Evolutionary conservation across 2,797 vertebrate species (phyloP).

Genomic region (Pseudotriccus pelzelni): DNA sequence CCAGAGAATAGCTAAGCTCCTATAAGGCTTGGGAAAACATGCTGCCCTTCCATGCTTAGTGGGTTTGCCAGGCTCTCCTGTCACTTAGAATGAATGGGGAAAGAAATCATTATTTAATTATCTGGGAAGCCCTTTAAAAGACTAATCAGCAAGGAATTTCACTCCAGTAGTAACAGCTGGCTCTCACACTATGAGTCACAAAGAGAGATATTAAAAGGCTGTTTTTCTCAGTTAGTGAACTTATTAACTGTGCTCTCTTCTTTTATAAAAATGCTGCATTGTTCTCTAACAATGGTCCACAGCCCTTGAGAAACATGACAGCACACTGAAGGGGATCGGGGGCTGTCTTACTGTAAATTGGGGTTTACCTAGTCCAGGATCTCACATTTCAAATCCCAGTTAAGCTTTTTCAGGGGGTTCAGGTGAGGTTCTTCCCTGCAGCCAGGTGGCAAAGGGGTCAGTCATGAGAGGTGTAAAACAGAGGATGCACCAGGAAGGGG

Average conservation of each 20-base stretch:
- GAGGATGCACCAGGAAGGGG: neutral
- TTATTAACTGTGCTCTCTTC: conserved; percentile 57
- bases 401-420: neutral
- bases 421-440: neutral
- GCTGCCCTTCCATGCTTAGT: conserved; percentile 53
- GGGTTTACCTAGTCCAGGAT: neutral
- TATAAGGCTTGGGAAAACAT: conserved; percentile 67
- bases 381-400: neutral
- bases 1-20: conserved; percentile 50
- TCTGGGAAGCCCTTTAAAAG: conserved; percentile 66
- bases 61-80: conserved; percentile 60
- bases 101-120: conserved; percentile 73
- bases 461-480: rapidly evolving
- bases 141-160: conserved; percentile 71
- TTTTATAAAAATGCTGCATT: conserved; percentile 52
- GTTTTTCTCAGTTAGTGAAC: conserved; percentile 63
- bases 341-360: neutral
- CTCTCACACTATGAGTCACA: conserved; percentile 63
- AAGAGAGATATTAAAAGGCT: conserved; percentile 65
- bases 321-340: rapidly evolving
- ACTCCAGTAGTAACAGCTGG: conserved; percentile 68
- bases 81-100: conserved; percentile 63
- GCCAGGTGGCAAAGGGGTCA: neutral
- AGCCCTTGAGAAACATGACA: neutral
- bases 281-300: conserved; percentile 47